Evolutionary conservation across 2,888 invertebrate species (phyloP), one percentile per base, ranked within the genome.

Genomic region (Mesorhabditis spiculigera): DNA sequence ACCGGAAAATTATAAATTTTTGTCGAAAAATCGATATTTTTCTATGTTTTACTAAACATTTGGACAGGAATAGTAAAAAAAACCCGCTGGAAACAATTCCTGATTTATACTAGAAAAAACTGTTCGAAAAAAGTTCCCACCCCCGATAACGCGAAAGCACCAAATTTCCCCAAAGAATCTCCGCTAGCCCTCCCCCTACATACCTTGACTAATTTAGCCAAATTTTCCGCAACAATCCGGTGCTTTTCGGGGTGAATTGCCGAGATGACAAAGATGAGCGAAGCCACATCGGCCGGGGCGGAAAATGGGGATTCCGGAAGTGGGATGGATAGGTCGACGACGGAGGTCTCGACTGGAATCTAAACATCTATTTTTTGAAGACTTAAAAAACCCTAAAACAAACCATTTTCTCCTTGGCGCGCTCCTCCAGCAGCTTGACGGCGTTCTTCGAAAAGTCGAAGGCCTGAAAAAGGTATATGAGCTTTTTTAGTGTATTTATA

Each of bases 191-290:
- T n/a, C 5, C 13, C 4, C 8, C 50, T 16, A 5, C 3, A 42
- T 43, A 76, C 78, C 65, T 77, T 76, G 13, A 84, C 70, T 42
- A 87, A 88, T 68, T 89, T 87, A 75, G 87, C 90, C 0, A 95
- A 88, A 82, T 92, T 92, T 16, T 86, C 86, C 13, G 90, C 75
- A 0, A 87, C 88, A 16, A 72, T 45, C 4, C 83, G 71, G 89
- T 93, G 94, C 85, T 93, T 92, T 0, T 91, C 89, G 0, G 97
- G 97, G 87, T 93, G 92, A 76, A 98, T 91, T 0, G 97, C 93
- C 0, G 97, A 97, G 58, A 98, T 87, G 0, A 97, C 95, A 89
- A 98, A 98, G 74, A 98, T 92, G 85, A 96, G 87, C 28, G 95
- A 94, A 3, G 91, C 91, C 44, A 95, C 89, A 86, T 96, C 93